phyloP scores from a whole-genome alignment of 2,888 invertebrate genomes.

The Spialia ferax region DNA sequence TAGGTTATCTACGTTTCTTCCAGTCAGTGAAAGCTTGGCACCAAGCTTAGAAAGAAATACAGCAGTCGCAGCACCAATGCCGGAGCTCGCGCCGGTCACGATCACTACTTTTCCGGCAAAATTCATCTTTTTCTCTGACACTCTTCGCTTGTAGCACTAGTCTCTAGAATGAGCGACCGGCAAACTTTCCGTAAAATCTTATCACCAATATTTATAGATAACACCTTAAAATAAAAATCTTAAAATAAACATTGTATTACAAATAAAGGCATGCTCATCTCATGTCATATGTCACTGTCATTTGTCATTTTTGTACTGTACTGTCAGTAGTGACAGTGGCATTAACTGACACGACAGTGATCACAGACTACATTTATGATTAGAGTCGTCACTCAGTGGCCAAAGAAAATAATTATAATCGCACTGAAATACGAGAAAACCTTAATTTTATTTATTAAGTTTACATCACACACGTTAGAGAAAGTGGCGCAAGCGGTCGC shows the following conservation, averaged over 20 bases:
- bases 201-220: slow-evolving; percentile 50
- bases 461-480: no score
- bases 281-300: no score
- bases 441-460: no score
- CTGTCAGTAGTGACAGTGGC: no score
- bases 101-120: slow-evolving; percentile 91
- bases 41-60: slow-evolving; percentile 91
- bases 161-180: slow-evolving; percentile 24
- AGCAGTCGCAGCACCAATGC: slow-evolving; percentile 94
- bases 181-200: slow-evolving; percentile 32
- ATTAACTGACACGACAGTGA: no score
- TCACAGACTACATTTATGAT: no score
- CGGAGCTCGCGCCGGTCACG: slow-evolving; percentile 94
- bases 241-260: no score
- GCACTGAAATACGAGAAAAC: no score
- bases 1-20: slow-evolving; percentile 89
- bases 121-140: slow-evolving; percentile 68
- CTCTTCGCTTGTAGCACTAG: background rate
- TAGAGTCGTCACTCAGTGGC: no score
- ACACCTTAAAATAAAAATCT: slow-evolving; percentile 42
- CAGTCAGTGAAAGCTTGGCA: slow-evolving; percentile 90
- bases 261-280: background rate
- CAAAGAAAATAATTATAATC: no score
- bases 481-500: no score
- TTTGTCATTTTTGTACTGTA: no score